A percentile compares a stretch with the other conserved stretches of the same genome.
Conservation (phyloP, 92 coral and sea anemone species). For the Porites cylindrica region DNA sequence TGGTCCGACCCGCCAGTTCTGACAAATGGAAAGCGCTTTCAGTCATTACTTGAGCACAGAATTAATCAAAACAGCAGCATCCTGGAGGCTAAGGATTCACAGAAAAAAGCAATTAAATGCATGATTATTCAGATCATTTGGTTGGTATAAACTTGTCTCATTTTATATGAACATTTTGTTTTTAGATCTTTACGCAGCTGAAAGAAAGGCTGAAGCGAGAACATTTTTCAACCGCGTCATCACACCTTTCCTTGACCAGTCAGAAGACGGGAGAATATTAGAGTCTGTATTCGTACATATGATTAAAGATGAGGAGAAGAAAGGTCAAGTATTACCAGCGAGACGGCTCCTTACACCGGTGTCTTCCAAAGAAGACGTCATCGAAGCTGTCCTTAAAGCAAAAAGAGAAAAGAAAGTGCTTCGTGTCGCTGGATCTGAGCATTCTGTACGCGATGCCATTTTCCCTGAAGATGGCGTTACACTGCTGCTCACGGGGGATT, state of each 20-base stretch:
- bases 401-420: conserved; percentile 41
- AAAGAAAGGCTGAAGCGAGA: conserved; percentile 7
- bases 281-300: conserved; percentile 21
- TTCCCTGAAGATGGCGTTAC: conserved; percentile 46
- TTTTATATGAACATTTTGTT: background rate
- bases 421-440: conserved; percentile 72
- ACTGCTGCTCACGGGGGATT: conserved; percentile 53
- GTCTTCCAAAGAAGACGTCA: conserved; percentile 39
- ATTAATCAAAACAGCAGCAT: no score
- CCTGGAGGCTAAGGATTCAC: no score
- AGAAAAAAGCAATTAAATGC: no score
- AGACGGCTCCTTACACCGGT: conserved; percentile 1
- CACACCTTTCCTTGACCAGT: conserved; percentile 18
- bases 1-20: no score
- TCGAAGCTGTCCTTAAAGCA: conserved; percentile 46
- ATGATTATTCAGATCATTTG: no score
- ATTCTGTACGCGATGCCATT: conserved; percentile 48
- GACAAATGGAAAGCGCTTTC: no score
- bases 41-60: no score
- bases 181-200: conserved; percentile 17
- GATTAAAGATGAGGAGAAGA: conserved; percentile 15
- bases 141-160: no score
- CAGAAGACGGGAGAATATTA: background rate
- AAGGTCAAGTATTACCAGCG: background rate
- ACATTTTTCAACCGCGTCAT: conserved; percentile 19